These are phyloP conservation scores for Urocyon cinereoargenteus DNA, from an alignment of 2,797 vertebrate species.

Conservation along the genomic window DNA sequence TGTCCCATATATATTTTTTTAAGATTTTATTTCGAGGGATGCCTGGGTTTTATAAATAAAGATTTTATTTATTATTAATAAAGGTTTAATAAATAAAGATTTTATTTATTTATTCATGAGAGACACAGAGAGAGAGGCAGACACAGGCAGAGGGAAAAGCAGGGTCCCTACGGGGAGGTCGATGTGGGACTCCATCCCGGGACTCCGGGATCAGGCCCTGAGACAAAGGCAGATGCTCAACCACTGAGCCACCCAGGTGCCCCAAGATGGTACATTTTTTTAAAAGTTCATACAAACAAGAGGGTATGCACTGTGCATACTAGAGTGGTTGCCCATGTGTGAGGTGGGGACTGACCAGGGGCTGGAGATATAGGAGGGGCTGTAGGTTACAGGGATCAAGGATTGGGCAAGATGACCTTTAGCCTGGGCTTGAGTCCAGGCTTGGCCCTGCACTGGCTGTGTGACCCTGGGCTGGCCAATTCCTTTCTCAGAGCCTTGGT, in stretches of 20 bases:
- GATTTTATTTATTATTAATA: too few species aligned
- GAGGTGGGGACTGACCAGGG: neutral
- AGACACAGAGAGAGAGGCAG: neutral
- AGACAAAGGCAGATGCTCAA: neutral
- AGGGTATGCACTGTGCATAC: neutral
- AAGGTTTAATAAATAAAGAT: too few species aligned
- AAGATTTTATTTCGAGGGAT: neutral
- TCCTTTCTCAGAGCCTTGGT: neutral
- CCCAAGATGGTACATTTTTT: neutral
- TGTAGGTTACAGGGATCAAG: rapidly evolving
- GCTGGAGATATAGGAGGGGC: neutral
- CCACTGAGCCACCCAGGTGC: neutral
- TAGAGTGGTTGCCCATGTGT: neutral
- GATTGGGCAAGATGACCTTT: neutral
- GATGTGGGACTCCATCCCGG: neutral
- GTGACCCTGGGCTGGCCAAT: neutral
- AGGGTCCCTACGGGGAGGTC: neutral
- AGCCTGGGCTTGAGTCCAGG: neutral
- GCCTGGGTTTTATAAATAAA: too few species aligned
- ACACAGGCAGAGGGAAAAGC: neutral
- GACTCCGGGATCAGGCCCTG: neutral
- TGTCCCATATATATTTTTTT: neutral
- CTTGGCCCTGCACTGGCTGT: neutral
- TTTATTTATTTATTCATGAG: too few species aligned
- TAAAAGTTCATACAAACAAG: neutral